Evolutionary conservation across 1,140 invertebrate genomes (phyloP).

Genomic region (Cherax destructor): DNA sequence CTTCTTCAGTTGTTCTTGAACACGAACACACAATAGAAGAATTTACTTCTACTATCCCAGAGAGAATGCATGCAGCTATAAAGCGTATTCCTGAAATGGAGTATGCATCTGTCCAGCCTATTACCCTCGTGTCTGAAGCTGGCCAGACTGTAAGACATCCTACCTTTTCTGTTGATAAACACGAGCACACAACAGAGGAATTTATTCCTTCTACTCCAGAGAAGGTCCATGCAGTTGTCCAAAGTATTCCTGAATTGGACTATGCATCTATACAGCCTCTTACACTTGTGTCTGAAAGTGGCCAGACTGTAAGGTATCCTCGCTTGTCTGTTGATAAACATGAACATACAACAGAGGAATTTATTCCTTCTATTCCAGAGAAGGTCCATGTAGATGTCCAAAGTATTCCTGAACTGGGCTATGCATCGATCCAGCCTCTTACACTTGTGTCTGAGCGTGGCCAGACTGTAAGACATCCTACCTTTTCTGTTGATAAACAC

Average conservation of each 20-base stretch:
- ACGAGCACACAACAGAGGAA: constrained; percentile 7
- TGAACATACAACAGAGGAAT: constrained; percentile 1
- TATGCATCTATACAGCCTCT: constrained; percentile 18
- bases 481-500: background rate
- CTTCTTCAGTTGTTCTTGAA: constrained; percentile 1
- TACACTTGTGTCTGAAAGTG: constrained; percentile 28
- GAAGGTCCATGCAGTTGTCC: background rate
- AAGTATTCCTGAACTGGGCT: constrained; percentile 9
- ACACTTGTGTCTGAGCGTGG: constrained; percentile 40
- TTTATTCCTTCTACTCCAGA: background rate
- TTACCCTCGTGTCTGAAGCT: constrained; percentile 25
- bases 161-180: background rate
- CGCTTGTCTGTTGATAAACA: background rate
- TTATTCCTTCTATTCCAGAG: background rate
- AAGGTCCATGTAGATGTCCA: background rate
- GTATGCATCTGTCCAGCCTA: constrained; percentile 1
- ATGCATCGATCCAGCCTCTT: constrained; percentile 12
- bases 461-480: constrained; percentile 1
- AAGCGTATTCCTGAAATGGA: constrained; percentile 3
- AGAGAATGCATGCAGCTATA: background rate
- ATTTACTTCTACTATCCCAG: constrained; percentile 4
- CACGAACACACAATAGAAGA: constrained; percentile 18
- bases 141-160: background rate
- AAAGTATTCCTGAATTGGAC: constrained; percentile 3
- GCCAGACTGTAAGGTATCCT: constrained; percentile 18